Evolutionary conservation across 1,140 invertebrate genomes (phyloP).

Genomic region (Leptinotarsa defecta): DNA sequence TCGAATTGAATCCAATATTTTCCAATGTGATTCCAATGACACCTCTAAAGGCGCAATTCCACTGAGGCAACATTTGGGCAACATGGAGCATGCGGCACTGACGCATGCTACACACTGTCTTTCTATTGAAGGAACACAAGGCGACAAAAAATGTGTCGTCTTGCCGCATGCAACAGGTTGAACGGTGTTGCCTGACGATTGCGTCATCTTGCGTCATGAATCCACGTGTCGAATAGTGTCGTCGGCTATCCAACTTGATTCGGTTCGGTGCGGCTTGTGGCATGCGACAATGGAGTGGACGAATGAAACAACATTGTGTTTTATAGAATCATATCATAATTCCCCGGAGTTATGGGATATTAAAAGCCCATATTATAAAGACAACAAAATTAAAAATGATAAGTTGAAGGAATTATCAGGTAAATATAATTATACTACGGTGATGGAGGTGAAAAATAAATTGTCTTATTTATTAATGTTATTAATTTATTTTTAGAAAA

Average conservation of each 20-base stretch:
- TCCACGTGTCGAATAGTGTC: constrained; percentile 12
- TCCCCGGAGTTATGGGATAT: constrained; percentile 23
- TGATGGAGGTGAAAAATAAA: constrained; percentile 4
- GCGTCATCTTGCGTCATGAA: constrained; percentile 19
- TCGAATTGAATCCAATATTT: too few species aligned
- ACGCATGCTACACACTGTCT: background rate
- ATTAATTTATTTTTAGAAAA: background rate
- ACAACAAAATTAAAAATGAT: constrained; percentile 20
- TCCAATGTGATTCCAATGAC: too few species aligned
- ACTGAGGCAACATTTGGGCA: background rate
- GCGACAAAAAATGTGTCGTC: too few species aligned
- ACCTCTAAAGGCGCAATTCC: background rate
- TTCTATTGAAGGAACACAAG: too few species aligned
- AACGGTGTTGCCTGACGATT: background rate
- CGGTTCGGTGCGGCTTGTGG: background rate
- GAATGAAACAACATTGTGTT: constrained; percentile 18
- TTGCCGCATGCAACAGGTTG: too few species aligned
- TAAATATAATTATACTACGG: constrained; percentile 17
- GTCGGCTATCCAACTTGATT: background rate
- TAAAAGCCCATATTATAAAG: constrained; percentile 24
- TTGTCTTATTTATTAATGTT: background rate
- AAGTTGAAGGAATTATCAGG: constrained; percentile 21
- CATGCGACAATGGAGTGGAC: constrained; percentile 23
- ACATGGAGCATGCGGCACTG: background rate
- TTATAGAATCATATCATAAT: constrained; percentile 26